Evolutionary conservation across 2,797 vertebrate genomes (phyloP).

Genomic region (Hypotaenidia okinawae): DNA sequence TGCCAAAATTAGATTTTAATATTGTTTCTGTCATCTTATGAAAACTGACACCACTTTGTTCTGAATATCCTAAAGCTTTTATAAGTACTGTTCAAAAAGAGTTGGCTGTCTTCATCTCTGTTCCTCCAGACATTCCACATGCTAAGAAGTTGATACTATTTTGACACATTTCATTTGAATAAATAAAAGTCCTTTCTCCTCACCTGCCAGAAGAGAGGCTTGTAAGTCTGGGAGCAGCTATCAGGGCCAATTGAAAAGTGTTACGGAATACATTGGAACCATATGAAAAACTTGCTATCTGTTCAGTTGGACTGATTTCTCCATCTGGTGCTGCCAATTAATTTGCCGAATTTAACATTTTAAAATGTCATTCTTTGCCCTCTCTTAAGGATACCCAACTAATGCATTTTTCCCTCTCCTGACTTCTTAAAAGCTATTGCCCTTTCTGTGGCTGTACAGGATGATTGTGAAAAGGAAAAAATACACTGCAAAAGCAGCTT

Average conservation of each 20-base stretch:
- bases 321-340: conserved; percentile 69
- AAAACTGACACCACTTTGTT: conserved; percentile 9
- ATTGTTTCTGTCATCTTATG: conserved; percentile 30
- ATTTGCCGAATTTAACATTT: conserved; percentile 73
- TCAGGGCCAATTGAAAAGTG: not conserved
- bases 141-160: not conserved
- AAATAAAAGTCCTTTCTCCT: not conserved
- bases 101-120: not conserved
- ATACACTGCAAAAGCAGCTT: not conserved
- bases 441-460: not conserved
- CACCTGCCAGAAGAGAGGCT: not conserved
- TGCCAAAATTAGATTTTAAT: conserved; percentile 53
- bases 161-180: not conserved
- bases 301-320: conserved; percentile 47
- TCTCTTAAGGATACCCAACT: conserved; percentile 50
- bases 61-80: not conserved
- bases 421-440: conserved; percentile 11
- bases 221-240: not conserved
- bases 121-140: not conserved
- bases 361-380: conserved; percentile 66
- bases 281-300: conserved; percentile 2
- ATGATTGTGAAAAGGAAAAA: not conserved
- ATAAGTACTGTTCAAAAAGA: not conserved
- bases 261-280: not conserved
- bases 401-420: not conserved